Percentiles rank a stretch among this genome's conserved stretches.
These are phyloP conservation scores for Coronaproctus castanopsis DNA, from an alignment of 2,888 invertebrate genomes.

Conservation along the genomic window DNA sequence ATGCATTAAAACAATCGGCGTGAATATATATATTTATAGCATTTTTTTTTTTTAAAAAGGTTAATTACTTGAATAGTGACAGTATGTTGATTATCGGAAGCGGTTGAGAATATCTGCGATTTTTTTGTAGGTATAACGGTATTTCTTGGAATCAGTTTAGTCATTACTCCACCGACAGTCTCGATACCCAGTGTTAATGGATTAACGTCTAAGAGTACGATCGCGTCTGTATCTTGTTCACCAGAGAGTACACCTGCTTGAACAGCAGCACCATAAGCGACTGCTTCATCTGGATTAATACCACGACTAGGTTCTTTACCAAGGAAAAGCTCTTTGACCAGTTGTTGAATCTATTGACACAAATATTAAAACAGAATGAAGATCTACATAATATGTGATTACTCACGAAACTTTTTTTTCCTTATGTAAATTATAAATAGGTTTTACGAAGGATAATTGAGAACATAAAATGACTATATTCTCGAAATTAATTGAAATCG, in stretches of 20 bases:
- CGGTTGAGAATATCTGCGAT: slow-evolving; percentile 97
- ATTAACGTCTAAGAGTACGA: slow-evolving; percentile 92
- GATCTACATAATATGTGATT: background rate
- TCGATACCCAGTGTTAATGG: slow-evolving; percentile 98
- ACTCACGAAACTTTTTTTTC: too few relatives aligned
- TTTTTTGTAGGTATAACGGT: slow-evolving; percentile 99
- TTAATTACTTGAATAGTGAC: slow-evolving; percentile 68
- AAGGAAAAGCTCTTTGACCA: slow-evolving; percentile 85
- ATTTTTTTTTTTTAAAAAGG: too few relatives aligned
- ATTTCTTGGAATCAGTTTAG: slow-evolving; percentile 90
- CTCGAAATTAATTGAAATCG: too few relatives aligned
- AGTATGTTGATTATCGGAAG: slow-evolving; percentile 95
- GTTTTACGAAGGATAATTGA: too few relatives aligned
- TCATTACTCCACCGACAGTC: slow-evolving; percentile 99
- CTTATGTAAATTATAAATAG: too few relatives aligned
- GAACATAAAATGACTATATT: too few relatives aligned
- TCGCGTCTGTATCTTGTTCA: slow-evolving; percentile 90
- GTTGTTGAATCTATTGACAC: slow-evolving; percentile 41
- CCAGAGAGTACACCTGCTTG: slow-evolving; percentile 95
- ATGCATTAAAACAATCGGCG: too few relatives aligned
- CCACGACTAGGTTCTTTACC: slow-evolving; percentile 96
- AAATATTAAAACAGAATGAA: background rate
- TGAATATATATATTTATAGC: too few relatives aligned
- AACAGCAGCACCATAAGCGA: slow-evolving; percentile 94
- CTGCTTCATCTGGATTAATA: slow-evolving; percentile 97